phyloP scores from a whole-genome alignment of 1,140 invertebrate species.

The Papilio xuthus region DNA sequence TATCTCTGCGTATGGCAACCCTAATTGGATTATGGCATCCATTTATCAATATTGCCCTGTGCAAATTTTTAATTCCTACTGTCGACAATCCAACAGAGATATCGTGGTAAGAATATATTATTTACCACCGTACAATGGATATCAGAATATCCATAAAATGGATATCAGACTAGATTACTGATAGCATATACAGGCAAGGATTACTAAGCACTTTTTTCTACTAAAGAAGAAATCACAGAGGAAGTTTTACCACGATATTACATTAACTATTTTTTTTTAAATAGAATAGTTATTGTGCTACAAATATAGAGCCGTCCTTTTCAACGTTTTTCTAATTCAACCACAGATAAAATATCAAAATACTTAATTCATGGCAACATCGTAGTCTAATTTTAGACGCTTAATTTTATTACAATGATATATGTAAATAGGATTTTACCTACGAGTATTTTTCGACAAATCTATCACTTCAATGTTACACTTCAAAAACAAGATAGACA shows the following conservation, averaged over 20 bases:
- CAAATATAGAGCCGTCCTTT: constrained; percentile 1
- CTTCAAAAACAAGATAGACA: constrained; percentile 35
- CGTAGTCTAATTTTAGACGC: constrained; percentile 16
- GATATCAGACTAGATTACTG: constrained; percentile 71
- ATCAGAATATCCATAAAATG: constrained; percentile 40
- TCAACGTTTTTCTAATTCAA: not conserved
- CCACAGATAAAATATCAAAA: constrained; percentile 16
- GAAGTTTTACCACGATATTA: constrained; percentile 20
- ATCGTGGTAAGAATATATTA: constrained; percentile 3
- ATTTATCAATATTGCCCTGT: not conserved
- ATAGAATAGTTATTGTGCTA: constrained; percentile 24
- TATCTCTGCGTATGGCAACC: not conserved
- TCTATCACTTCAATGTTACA: constrained; percentile 34
- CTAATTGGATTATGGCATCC: not conserved
- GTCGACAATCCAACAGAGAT: not conserved
- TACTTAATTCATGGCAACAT: constrained; percentile 21
- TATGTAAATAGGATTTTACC: constrained; percentile 22
- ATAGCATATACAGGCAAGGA: constrained; percentile 72
- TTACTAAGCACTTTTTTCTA: constrained; percentile 52
- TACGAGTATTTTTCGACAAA: constrained; percentile 37
- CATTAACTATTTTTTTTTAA: constrained; percentile 11
- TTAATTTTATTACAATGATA: constrained; percentile 10
- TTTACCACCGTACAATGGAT: constrained; percentile 4
- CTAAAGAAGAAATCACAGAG: constrained; percentile 38
- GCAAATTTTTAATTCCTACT: not conserved